Base-by-base conservation (phyloP, 2,888 invertebrate species). In the Sphinx pinastri region DNA sequence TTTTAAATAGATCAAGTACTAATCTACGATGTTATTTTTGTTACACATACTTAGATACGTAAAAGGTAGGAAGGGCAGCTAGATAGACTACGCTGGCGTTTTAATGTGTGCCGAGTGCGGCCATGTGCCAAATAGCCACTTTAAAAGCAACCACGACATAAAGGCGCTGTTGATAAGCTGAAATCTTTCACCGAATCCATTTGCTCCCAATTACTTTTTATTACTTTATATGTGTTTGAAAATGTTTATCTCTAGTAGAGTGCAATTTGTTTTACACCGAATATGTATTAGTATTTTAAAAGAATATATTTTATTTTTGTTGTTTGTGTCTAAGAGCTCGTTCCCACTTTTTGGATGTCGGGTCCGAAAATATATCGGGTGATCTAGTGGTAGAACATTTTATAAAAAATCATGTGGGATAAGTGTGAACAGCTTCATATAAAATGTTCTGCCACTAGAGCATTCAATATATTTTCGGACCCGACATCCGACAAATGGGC, bases 131-230 rank as follows among this genome's bases (percentile, higher is more conserved):
- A 80, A 82, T 79, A 70, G 72, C 74, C 76, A 79, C 75, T 79
- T 79, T 74, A 76, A 77, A 74, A 70, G 71, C 72, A 76, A 70
- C 71, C 72, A 68, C 75, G 58, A 70, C 73, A 71, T 77, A 70
- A 73, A 75, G 58, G 71, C 68, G 68, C 58, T 70, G 72, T 75
- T 75, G 76, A 77, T 78, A 76, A 75, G 73, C 73, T 68, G 31
- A 73, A 79, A 79, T 80, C 76, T 80, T 75, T 75, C 70, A 72
- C 72, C 69, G 70, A 70, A 71, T 76, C 75, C 72, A 77, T 73
- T 71, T 66, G 68, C 63, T 72, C 71, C 68, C 72, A 70, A 71
- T 77, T 71, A 73, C 52, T 76, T 80, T 81, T 79, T 74, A 79
- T 77, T 77, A 70, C 69, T 31, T 67, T 49, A 19, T 63, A 68